phyloP scores from a whole-genome alignment of 2,797 vertebrate genomes.

The Oryzias sinensis region DNA sequence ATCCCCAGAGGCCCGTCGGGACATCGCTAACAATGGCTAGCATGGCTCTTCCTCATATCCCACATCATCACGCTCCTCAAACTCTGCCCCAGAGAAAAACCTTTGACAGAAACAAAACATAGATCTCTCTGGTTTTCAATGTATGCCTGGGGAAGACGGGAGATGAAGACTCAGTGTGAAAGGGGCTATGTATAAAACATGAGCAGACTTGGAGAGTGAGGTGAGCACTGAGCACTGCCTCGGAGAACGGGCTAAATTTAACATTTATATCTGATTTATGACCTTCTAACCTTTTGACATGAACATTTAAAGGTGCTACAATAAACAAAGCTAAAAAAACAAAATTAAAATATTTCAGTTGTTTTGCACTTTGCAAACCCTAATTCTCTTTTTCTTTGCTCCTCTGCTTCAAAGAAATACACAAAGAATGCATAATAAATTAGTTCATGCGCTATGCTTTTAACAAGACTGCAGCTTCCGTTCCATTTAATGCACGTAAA shows the following conservation, averaged over 20 bases:
- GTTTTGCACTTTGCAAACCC: not conserved
- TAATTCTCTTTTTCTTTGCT: not conserved
- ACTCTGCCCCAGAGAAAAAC: conserved; percentile 49
- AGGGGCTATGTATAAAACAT: conserved; percentile 68
- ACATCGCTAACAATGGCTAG: conserved; percentile 16
- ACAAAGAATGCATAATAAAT: conserved; percentile 1
- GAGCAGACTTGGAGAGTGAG: conserved; percentile 49
- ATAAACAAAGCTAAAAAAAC: conserved; percentile 18
- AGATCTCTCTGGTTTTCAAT: conserved; percentile 40
- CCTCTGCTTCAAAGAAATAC: not conserved
- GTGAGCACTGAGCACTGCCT: conserved; percentile 42
- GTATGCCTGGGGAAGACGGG: conserved; percentile 45
- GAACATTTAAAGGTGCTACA: conserved; percentile 19
- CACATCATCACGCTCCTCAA: conserved; percentile 42
- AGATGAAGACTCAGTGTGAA: conserved; percentile 65
- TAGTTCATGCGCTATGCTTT: not conserved
- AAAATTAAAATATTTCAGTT: conserved; percentile 12
- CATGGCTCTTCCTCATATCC: conserved; percentile 36
- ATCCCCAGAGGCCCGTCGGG: conserved; percentile 15
- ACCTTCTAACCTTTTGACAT: conserved; percentile 56
- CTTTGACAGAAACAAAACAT: conserved; percentile 65
- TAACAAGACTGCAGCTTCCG: not conserved
- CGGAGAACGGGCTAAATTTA: conserved; percentile 48
- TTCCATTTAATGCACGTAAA: conserved; percentile 2
- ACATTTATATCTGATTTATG: conserved; percentile 51